These are phyloP conservation scores for Poeciliopsis infans DNA, from an alignment of 2,797 vertebrate species.

Conservation along the genomic window DNA sequence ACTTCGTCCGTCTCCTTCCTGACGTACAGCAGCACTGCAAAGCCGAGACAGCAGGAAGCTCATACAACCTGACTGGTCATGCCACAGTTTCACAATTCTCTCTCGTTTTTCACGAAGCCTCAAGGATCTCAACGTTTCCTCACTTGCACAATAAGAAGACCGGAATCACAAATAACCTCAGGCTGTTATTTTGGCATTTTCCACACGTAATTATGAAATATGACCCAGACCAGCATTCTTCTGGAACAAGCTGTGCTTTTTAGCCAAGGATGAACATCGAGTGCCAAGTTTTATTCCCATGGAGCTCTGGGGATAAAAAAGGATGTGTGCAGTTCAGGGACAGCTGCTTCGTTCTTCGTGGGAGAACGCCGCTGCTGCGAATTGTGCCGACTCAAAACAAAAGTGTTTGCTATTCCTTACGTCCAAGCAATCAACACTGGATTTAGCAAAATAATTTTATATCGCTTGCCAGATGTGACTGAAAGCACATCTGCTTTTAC, in stretches of 20 bases:
- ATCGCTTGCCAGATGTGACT: not conserved
- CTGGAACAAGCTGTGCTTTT: not conserved
- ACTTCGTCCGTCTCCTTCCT: slow-evolving; percentile 96
- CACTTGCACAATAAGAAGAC: not conserved
- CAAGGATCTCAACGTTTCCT: not conserved
- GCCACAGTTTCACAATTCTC: not conserved
- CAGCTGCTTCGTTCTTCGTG: not conserved
- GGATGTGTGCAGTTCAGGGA: not conserved
- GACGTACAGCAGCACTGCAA: slow-evolving; percentile 95
- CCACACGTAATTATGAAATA: not conserved
- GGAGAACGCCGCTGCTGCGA: not conserved
- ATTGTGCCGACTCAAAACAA: not conserved
- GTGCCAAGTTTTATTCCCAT: slow-evolving; percentile 1
- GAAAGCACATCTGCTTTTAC: slow-evolving; percentile 2
- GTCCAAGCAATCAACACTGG: not conserved
- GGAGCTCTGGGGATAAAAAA: not conserved
- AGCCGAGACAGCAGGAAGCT: not conserved
- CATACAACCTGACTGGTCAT: not conserved
- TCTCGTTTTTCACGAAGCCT: not conserved
- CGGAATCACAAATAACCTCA: not conserved
- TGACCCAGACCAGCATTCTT: not conserved
- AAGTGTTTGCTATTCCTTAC: not conserved
- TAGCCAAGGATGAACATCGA: not conserved
- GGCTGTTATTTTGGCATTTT: not conserved
- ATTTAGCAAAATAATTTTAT: not conserved